phyloP scores from a whole-genome alignment of 2,797 vertebrate genomes.

The Serranus cabrilla region DNA sequence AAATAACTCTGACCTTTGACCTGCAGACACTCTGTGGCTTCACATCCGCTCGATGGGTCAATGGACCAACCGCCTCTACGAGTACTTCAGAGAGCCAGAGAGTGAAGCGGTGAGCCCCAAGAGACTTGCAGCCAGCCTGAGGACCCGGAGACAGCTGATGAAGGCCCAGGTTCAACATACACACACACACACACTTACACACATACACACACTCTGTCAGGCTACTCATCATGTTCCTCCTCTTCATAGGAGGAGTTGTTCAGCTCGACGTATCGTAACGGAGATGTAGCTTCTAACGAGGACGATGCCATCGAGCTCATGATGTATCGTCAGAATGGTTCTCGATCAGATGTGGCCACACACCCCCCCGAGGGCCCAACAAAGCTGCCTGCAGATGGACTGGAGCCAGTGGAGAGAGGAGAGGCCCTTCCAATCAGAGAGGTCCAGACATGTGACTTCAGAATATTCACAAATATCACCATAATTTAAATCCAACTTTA shows the following conservation, averaged over 20 bases:
- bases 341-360: background rate
- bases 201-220: background rate
- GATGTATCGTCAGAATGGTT: slow-evolving; percentile 71
- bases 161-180: slow-evolving; percentile 74
- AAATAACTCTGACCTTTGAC: slow-evolving; percentile 35
- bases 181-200: too few relatives aligned
- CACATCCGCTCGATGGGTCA: slow-evolving; percentile 92
- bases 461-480: background rate
- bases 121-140: slow-evolving; percentile 78
- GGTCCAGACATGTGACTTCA: slow-evolving; percentile 22
- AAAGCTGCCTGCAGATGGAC: slow-evolving; percentile 52
- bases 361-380: background rate
- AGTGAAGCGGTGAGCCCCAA: slow-evolving; percentile 8
- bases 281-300: slow-evolving; percentile 70
- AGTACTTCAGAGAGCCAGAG: slow-evolving; percentile 85
- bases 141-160: slow-evolving; percentile 49
- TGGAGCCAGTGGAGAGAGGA: slow-evolving; percentile 67
- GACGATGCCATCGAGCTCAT: slow-evolving; percentile 84
- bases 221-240: background rate
- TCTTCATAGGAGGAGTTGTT: slow-evolving; percentile 74
- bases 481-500: background rate
- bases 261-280: slow-evolving; percentile 46
- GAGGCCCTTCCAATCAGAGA: slow-evolving; percentile 73
- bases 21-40: slow-evolving; percentile 90
- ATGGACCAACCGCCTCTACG: slow-evolving; percentile 91